Conservation (phyloP, 1,140 invertebrate genomes). For the Panagrolaimus sp. region DNA sequence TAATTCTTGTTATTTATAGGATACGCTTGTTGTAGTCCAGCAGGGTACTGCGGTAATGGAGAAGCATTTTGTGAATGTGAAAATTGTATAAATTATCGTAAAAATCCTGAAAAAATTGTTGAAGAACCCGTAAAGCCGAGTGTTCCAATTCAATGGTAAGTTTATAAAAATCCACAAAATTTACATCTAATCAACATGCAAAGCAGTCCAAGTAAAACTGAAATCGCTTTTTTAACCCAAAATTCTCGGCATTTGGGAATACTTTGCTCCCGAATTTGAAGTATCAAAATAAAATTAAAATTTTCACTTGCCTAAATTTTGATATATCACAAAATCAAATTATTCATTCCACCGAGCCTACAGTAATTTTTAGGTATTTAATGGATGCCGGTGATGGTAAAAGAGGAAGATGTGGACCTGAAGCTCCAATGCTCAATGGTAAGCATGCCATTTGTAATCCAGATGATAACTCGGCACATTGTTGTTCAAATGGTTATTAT, state of each 20-base stretch:
- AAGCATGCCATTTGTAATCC: conserved; percentile 42
- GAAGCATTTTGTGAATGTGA: conserved; percentile 41
- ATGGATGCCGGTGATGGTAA: conserved; percentile 34
- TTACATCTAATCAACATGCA: no score
- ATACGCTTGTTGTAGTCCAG: conserved; percentile 40
- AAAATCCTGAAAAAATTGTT: conserved; percentile 28
- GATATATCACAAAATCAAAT: no score
- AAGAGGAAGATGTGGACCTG: conserved; percentile 41
- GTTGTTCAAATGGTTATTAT: conserved; percentile 32
- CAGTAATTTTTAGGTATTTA: conserved; percentile 45
- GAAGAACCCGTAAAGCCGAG: conserved; percentile 41
- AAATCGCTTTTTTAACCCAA: no score
- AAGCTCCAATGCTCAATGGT: conserved; percentile 38
- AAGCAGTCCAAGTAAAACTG: no score
- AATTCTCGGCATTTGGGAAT: no score
- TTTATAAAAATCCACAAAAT: no score
- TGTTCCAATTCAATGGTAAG: conserved; percentile 28
- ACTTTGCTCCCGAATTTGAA: no score
- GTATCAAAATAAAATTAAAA: no score
- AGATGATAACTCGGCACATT: conserved; percentile 27
- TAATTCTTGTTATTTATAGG: no score
- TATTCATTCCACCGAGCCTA: no score
- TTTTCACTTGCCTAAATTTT: no score
- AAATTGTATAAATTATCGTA: conserved; percentile 43
- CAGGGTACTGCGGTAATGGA: conserved; percentile 43